phyloP scores from a whole-genome alignment of 1,140 invertebrate genomes.

The Drosophila asahinai region DNA sequence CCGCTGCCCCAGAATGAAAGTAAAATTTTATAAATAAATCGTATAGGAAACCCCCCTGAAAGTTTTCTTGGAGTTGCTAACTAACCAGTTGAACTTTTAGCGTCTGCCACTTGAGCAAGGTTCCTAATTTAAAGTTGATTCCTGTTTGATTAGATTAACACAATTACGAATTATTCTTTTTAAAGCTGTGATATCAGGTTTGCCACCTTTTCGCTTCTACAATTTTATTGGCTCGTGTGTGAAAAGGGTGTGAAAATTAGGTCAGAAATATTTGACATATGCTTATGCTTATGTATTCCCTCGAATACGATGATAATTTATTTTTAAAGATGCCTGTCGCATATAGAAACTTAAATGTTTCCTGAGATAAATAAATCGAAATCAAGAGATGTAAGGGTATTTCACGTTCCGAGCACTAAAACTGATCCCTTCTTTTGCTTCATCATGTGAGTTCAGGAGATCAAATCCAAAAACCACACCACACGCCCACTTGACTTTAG shows the following conservation, averaged over 20 bases:
- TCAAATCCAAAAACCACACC: conserved; percentile 58
- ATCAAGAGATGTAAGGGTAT: conserved; percentile 1
- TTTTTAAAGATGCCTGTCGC: too few species aligned
- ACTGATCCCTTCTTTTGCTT: not conserved
- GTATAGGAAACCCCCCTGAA: conserved; percentile 10
- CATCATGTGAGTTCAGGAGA: conserved; percentile 36
- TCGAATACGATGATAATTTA: not conserved
- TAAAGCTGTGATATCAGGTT: conserved; percentile 24
- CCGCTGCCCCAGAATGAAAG: conserved; percentile 49
- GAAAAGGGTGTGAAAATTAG: conserved; percentile 6
- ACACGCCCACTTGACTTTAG: conserved; percentile 26
- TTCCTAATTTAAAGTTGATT: conserved; percentile 27
- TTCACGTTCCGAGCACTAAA: not conserved
- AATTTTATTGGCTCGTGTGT: conserved; percentile 18
- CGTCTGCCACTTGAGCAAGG: not conserved
- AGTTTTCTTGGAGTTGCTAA: conserved; percentile 33
- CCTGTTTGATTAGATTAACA: conserved; percentile 67
- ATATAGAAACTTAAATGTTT: not conserved
- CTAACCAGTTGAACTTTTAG: not conserved
- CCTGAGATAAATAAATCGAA: not conserved
- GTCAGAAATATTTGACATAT: not conserved
- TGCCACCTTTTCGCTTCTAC: conserved; percentile 9
- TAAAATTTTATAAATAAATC: conserved; percentile 21
- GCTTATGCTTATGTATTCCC: not conserved
- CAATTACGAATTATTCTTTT: conserved; percentile 48